Evolutionary conservation across 2,797 vertebrate genomes (phyloP).

Genomic region (Parauchenoglanis ngamensis): DNA sequence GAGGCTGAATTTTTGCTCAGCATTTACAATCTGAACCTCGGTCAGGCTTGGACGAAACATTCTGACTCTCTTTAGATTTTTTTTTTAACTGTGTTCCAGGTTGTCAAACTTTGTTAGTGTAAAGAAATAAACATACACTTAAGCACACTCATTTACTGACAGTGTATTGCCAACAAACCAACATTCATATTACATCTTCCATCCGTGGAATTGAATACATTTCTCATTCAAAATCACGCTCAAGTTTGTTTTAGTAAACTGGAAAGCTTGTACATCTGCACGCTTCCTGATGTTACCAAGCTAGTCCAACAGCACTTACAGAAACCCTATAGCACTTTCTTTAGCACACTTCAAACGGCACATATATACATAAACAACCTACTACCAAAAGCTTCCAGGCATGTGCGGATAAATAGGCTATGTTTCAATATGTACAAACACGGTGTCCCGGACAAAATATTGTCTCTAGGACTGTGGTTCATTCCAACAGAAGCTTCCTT

Average conservation of each 20-base stretch:
- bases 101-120: constrained; percentile 38
- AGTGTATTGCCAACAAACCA: neutral
- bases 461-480: neutral
- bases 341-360: constrained; percentile 3
- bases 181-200: neutral
- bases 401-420: neutral
- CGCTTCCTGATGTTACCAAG: neutral
- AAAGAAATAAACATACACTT: constrained; percentile 5
- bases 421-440: neutral
- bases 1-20: neutral
- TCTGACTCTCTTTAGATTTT: neutral
- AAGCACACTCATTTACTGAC: constrained; percentile 22
- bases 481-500: neutral
- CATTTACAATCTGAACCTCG: neutral
- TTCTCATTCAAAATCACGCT: neutral
- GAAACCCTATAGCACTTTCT: constrained; percentile 63
- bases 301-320: constrained; percentile 63
- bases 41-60: neutral
- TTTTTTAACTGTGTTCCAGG: constrained; percentile 36
- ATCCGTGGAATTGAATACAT: neutral
- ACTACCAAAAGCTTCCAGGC: neutral
- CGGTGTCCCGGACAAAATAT: neutral
- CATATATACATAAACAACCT: neutral
- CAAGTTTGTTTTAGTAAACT: neutral
- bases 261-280: neutral